These are phyloP conservation scores for Agonopterix heracliana DNA, from an alignment of 2,888 invertebrate genomes.

Conservation along the genomic window DNA sequence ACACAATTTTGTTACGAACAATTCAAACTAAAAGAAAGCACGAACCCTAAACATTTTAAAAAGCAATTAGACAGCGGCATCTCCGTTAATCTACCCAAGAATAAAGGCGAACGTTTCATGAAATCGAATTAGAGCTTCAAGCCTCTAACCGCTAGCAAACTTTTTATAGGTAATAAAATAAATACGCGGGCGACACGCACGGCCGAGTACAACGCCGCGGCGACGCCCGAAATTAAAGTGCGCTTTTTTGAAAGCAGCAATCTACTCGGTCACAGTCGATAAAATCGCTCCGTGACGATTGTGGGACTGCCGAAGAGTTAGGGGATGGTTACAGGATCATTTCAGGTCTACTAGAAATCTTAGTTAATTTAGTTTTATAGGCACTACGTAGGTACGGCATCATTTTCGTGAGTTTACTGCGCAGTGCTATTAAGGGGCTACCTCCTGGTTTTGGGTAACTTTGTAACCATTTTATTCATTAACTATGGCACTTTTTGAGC, in stretches of 20 bases:
- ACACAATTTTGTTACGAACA: too few relatives aligned
- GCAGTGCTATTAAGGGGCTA: too few relatives aligned
- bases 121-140: conserved; percentile 17
- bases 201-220: conserved; percentile 42
- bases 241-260: conserved; percentile 66
- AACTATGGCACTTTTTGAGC: too few relatives aligned
- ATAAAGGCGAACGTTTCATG: not conserved
- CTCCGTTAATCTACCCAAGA: conserved; percentile 2
- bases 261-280: conserved; percentile 68
- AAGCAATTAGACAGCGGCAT: too few relatives aligned
- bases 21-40: too few relatives aligned
- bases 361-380: too few relatives aligned
- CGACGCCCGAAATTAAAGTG: conserved; percentile 65
- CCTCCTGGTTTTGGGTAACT: too few relatives aligned
- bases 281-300: conserved; percentile 69
- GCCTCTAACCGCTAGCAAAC: conserved; percentile 28
- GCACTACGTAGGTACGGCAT: too few relatives aligned
- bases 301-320: conserved; percentile 31
- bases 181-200: conserved; percentile 64
- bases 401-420: too few relatives aligned
- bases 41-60: too few relatives aligned
- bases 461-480: too few relatives aligned
- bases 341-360: too few relatives aligned
- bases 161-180: conserved; percentile 71
- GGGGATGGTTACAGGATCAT: conserved; percentile 14